Evolutionary conservation across 2,888 invertebrate genomes (phyloP).

Genomic region (Scaptomyza parva): DNA sequence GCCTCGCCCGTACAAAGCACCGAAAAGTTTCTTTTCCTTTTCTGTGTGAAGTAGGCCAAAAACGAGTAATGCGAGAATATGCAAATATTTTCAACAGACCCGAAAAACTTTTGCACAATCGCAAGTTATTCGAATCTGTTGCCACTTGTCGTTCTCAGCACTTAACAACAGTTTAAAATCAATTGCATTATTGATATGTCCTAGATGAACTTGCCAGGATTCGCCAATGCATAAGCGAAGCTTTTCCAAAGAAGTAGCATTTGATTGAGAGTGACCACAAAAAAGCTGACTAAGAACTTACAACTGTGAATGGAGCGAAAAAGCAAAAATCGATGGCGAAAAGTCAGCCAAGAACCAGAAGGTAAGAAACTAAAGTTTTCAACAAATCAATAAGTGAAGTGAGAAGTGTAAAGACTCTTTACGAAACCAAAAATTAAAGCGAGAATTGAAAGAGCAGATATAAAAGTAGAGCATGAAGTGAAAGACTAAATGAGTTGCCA

Average conservation of each 20-base stretch:
- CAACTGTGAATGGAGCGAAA: not conserved
- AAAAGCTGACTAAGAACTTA: not conserved
- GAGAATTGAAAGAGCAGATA: not conserved
- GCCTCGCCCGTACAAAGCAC: constrained; percentile 46
- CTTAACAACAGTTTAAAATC: constrained; percentile 75
- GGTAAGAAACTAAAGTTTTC: not conserved
- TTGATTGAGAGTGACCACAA: not conserved
- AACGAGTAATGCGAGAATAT: constrained; percentile 51
- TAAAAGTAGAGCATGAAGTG: not conserved
- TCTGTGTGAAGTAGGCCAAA: constrained; percentile 21
- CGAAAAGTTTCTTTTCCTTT: constrained; percentile 48
- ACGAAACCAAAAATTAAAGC: not conserved
- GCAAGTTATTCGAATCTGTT: constrained; percentile 50
- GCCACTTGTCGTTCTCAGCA: constrained; percentile 52
- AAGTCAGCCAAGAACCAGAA: not conserved
- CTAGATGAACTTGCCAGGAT: constrained; percentile 40
- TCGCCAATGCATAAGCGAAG: constrained; percentile 10
- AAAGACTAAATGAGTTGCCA: not conserved
- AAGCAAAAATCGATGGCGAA: not conserved
- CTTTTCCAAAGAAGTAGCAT: not conserved
- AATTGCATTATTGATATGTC: constrained; percentile 74
- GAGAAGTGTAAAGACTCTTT: no score
- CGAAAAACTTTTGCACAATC: constrained; percentile 62
- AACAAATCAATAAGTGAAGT: not conserved
- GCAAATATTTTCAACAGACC: constrained; percentile 65